Evolutionary conservation across 2,888 invertebrate species (phyloP), one percentile per base, ranked within the genome.

Genomic region (Heliconius aoede): DNA sequence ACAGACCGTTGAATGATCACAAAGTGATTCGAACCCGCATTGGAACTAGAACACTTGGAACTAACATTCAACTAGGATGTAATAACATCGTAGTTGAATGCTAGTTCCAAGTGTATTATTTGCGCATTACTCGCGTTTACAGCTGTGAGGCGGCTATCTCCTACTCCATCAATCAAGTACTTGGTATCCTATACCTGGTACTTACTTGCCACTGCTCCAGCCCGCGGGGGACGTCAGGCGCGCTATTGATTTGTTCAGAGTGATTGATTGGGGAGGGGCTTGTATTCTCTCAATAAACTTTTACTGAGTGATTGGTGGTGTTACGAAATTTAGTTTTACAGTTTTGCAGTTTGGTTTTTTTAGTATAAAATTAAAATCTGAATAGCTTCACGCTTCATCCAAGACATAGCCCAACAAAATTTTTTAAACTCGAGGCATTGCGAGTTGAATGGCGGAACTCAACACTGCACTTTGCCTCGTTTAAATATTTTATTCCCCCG

Each of bases 91-190:
- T n/a, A 32, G 71, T 26, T 40, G 58, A 24, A 30, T 73, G 78
- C 72, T 40, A 55, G 61, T 4, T 40, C n/a, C 60, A 30, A 62
- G 61, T 72, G 15, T 72, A 69, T 69, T 77, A 73, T 73, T 73
- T 69, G 62, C 69, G 68, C 76, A 73, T 73, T 64, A 73, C 61
- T 73, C 32, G 73, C 73, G 76, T 72, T 72, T 61, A 40, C 72
- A 40, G 24, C 40, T 61, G 55, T 55, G 28, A 40, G 30, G 76
- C 71, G n/a, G 61, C 11, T 64, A 72, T 76, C n/a, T n/a, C n/a
- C n/a, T n/a, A n/a, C 76, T 36, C 76, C 61, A 76, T 76, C 76
- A 62, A 73, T 76, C 73, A 76, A 68, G 65, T 28, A 8, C 30
- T n/a, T n/a, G n/a, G n/a, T n/a, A n/a, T 61, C 32, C 61, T 65